phyloP scores from a whole-genome alignment of 2,797 vertebrate species.

The Lepus oiostolus region DNA sequence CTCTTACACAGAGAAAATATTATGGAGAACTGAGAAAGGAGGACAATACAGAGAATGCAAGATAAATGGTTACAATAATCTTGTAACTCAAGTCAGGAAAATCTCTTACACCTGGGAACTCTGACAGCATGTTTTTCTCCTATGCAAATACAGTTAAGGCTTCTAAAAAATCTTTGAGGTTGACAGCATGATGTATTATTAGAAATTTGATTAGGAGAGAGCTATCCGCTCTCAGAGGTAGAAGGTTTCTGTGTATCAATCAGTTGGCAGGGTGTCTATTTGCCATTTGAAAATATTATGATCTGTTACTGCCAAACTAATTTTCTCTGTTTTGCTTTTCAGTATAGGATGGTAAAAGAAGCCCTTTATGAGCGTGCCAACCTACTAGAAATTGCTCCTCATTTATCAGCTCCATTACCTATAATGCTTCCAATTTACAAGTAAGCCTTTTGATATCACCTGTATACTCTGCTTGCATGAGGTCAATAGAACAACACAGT shows the following conservation, averaged over 20 bases:
- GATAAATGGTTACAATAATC: conserved; percentile 82
- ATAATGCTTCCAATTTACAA: conserved; percentile 99
- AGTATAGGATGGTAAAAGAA: conserved; percentile 99
- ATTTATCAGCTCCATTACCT: conserved; percentile 95
- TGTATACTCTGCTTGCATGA: neutral
- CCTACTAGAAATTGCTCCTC: conserved; percentile 96
- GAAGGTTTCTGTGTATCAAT: conserved; percentile 85
- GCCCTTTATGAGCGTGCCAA: conserved; percentile 97
- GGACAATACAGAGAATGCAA: conserved; percentile 35
- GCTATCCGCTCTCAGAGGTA: conserved; percentile 78
- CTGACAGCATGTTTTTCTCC: conserved; percentile 84
- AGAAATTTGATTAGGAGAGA: conserved; percentile 84
- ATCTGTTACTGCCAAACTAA: conserved; percentile 86
- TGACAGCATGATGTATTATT: conserved; percentile 86
- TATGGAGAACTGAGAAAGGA: conserved; percentile 11
- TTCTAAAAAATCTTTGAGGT: conserved; percentile 84
- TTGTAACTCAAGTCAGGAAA: conserved; percentile 82
- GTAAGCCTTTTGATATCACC: conserved; percentile 88
- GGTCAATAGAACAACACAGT: conserved; percentile 50
- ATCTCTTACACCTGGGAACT: conserved; percentile 80
- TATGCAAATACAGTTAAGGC: conserved; percentile 85
- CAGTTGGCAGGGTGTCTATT: conserved; percentile 84
- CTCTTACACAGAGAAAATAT: conserved; percentile 50
- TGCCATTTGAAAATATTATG: conserved; percentile 86
- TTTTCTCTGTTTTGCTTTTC: conserved; percentile 79